These are phyloP conservation scores for Numenius arquata DNA, from an alignment of 2,113 vertebrate species.

Conservation along the genomic window DNA sequence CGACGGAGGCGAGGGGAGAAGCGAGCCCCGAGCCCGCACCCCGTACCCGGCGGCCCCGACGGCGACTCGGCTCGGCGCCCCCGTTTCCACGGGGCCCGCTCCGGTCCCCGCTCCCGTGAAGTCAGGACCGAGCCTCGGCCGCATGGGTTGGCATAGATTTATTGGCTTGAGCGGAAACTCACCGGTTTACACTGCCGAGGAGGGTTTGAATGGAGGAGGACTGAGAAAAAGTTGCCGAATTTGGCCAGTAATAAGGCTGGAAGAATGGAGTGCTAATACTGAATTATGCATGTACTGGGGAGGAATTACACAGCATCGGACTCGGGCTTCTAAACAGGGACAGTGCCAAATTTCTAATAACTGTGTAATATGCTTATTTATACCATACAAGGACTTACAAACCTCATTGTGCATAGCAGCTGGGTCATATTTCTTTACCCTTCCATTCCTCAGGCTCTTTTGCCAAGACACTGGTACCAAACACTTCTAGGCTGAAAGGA, in stretches of 20 bases:
- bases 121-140: background rate
- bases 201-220: conserved; percentile 5
- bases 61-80: background rate
- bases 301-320: conserved; percentile 19
- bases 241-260: background rate
- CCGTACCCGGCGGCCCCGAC: background rate
- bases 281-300: background rate
- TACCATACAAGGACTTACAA: conserved; percentile 66
- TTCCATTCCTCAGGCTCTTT: conserved; percentile 49
- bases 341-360: conserved; percentile 54
- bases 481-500: conserved; percentile 42
- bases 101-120: background rate
- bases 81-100: background rate
- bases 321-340: conserved; percentile 9
- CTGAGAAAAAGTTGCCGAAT: conserved; percentile 22
- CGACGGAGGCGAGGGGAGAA: background rate
- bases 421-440: conserved; percentile 55
- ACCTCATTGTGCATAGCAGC: conserved; percentile 59
- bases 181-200: conserved; percentile 3
- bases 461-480: conserved; percentile 52
- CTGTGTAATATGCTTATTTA: conserved; percentile 62
- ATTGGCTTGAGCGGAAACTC: conserved; percentile 8
- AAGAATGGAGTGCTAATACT: background rate
- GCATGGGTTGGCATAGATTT: background rate
- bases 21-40: background rate